Percentiles rank a stretch among this genome's conserved stretches.
Conservation (phyloP, 2,797 vertebrate genomes). For the Epinephelus coioides region DNA sequence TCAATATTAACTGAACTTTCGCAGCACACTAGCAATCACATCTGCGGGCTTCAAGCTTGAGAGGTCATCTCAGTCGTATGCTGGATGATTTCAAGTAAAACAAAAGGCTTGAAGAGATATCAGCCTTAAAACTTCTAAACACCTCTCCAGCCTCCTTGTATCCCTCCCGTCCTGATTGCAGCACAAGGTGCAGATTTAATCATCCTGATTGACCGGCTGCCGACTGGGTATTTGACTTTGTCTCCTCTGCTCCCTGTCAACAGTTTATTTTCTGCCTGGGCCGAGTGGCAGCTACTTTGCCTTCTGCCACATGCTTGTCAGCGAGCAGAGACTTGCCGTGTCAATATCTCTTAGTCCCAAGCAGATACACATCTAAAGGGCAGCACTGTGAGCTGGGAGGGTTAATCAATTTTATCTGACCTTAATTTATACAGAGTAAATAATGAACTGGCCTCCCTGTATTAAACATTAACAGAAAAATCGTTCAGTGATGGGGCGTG, state of each 20-base stretch:
- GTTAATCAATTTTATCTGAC: conserved; percentile 80
- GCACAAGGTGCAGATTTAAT: conserved; percentile 52
- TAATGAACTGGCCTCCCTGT: conserved; percentile 76
- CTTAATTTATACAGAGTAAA: conserved; percentile 83
- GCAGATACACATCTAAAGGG: conserved; percentile 75
- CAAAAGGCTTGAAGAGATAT: conserved; percentile 18
- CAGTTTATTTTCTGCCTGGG: conserved; percentile 62
- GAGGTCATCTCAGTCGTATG: conserved; percentile 15
- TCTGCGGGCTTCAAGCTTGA: conserved; percentile 1
- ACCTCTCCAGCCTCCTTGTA: background rate
- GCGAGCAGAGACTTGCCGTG: conserved; percentile 60
- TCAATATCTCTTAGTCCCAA: conserved; percentile 75
- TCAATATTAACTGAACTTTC: conserved; percentile 45
- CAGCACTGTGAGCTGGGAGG: conserved; percentile 55
- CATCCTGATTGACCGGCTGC: conserved; percentile 46
- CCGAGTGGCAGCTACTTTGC: conserved; percentile 66
- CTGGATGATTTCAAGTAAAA: conserved; percentile 13
- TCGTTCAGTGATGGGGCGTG: conserved; percentile 34
- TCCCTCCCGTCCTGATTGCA: conserved; percentile 16
- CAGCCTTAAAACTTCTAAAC: conserved; percentile 19
- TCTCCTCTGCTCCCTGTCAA: conserved; percentile 61
- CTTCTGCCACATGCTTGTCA: conserved; percentile 72
- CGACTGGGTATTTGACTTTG: conserved; percentile 67
- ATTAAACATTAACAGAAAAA: conserved; percentile 73
- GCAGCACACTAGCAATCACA: conserved; percentile 13